A percentile compares a stretch with the other conserved stretches of the same genome.
Evolutionary conservation across 2,888 invertebrate genomes (phyloP).

Genomic region (Camptogramma bilineatum): DNA sequence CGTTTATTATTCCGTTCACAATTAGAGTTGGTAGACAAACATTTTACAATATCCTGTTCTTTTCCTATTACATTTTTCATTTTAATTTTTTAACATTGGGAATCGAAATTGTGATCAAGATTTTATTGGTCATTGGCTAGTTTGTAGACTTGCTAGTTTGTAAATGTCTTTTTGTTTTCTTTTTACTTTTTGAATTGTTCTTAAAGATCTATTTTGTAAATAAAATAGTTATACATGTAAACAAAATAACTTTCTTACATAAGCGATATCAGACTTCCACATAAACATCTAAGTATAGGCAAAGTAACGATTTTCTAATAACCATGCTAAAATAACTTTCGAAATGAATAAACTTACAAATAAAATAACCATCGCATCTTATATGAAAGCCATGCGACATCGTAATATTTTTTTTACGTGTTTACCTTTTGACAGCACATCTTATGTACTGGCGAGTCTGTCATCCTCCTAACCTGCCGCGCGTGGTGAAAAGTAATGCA

Average conservation of each 20-base stretch:
- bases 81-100: too few relatives aligned
- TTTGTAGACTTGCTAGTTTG: too few relatives aligned
- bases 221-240: neutral
- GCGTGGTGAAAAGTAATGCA: slow-evolving; percentile 57
- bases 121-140: too few relatives aligned
- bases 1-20: too few relatives aligned
- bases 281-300: neutral
- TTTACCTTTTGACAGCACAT: slow-evolving; percentile 87
- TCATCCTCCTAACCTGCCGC: slow-evolving; percentile 68
- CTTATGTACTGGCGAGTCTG: slow-evolving; percentile 78
- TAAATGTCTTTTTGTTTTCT: too few relatives aligned
- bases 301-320: neutral
- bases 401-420: slow-evolving; percentile 24
- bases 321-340: neutral
- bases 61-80: too few relatives aligned
- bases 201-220: too few relatives aligned
- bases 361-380: neutral
- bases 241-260: neutral
- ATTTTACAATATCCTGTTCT: too few relatives aligned
- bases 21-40: too few relatives aligned
- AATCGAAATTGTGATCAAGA: too few relatives aligned
- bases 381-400: slow-evolving; percentile 47
- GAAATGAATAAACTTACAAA: neutral
- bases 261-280: neutral
- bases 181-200: too few relatives aligned